Evolutionary conservation across 2,888 invertebrate species (phyloP), one percentile per base, ranked within the genome.

Genomic region (Macrophya annulata): DNA sequence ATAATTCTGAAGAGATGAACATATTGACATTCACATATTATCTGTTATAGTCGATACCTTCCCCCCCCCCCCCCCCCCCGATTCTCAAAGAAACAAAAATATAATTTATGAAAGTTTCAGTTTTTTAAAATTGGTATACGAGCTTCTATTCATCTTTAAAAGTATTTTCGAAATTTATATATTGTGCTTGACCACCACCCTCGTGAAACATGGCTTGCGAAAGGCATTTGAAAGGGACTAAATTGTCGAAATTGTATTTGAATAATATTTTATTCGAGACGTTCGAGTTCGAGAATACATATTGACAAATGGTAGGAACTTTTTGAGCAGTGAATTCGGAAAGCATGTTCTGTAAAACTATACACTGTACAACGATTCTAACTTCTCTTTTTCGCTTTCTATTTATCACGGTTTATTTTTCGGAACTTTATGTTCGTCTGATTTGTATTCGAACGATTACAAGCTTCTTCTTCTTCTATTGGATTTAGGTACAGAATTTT

Each of bases 211-310:
- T 48, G 4, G 12, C 48, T 48, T 12, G 4, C 48, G 12, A 10
- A 4, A 48, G 9, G 48, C 4, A 48, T 48, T 4, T 4, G 10
- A 12, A 48, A 10, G 48, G 10, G 48, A 48, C 12, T 8, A 48
- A 48, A 48, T 48, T 4, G 48, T 48, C 48, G 48, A 62, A 62
- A 10, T 62, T 25, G 4, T 21, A 4, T 62, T 62, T 25, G 12
- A 25, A 62, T 10, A 62, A 62, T 21, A 62, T 62, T 62, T 62
- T 21, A 62, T 62, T 25, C 62, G 62, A 25, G 62, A 55, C 55
- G 10, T 25, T 62, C 4, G 25, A 62, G 25, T 62, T 62, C 25
- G 25, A 62, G 62, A 62, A 62, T 62, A n/a, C n/a, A n/a, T n/a
- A 21, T 62, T 25, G 62, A 62, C 25, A 62, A 62, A 62, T 62